Evolutionary conservation across 2,113 vertebrate genomes (phyloP), one percentile per base, ranked within the genome.

Genomic region (Coturnix japonica): DNA sequence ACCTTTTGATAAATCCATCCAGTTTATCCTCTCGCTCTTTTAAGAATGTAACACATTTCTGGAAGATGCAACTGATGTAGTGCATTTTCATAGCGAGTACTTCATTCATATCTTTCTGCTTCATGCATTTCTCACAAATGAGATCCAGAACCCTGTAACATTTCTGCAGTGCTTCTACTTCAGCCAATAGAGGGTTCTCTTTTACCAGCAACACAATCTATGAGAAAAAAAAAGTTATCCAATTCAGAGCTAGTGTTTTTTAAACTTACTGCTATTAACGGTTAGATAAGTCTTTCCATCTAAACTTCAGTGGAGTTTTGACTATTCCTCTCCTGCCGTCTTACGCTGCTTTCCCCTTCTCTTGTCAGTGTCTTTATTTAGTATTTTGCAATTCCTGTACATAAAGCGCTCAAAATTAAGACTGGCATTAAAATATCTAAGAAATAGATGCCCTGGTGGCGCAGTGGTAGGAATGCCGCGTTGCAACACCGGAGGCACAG

Each of bases 61-160:
- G 98, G 87, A 99, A 97, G 95, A 99, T 96, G 47, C 98, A 99
- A 92, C 99, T 98, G 95, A 99, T 97, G 93, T 98, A 99, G 95
- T 99, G 99, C 99, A 99, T 99, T 98, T 99, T 99, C 98, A 99
- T 98, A 91, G 99, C 99, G 80, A 99, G 96, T n/a, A 99, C 98
- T 97, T 99, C 99, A 79, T 99, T 99, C 99, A 99, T 99, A 66
- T 99, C 99, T 96, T 98, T 98, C 93, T 99, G 99, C 95, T 99
- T 99, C 97, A 99, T 98, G 89, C 99, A 99, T 78, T 98, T 99
- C 97, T 99, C 99, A 70, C 98, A 99, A 93, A 99, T 98, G 59
- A 99, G 98, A 95, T 99, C 99, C 98, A 99, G 97, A 95, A 99
- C 99, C 33, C 96, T 98, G 47, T 98, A 98, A 77, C 99, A 99